Evolutionary conservation across 2,113 vertebrate genomes (phyloP).

Genomic region (Erythrolamprus reginae): DNA sequence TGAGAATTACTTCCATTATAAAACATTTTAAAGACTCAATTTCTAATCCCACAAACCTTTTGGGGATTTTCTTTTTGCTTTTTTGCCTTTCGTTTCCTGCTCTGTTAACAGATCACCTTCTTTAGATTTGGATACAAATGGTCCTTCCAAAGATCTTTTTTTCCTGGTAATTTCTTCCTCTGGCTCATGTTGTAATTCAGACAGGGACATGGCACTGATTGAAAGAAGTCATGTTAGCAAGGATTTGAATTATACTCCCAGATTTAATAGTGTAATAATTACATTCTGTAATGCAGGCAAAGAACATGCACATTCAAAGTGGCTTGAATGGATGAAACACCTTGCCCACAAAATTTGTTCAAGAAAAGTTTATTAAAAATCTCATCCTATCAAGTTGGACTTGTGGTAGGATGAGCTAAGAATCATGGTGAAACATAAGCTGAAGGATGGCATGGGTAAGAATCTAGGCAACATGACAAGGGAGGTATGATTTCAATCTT

Average conservation of each 20-base stretch:
- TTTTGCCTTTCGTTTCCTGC: slow-evolving; percentile 71
- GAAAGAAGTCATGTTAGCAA: slow-evolving; percentile 36
- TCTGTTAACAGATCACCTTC: slow-evolving; percentile 26
- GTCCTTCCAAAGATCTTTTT: slow-evolving; percentile 37
- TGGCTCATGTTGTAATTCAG: slow-evolving; percentile 49
- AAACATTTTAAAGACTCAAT: neutral
- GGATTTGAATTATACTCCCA: neutral
- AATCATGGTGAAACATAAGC: neutral
- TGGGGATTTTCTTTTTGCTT: slow-evolving; percentile 79
- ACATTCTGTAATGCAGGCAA: neutral
- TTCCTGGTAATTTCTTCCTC: slow-evolving; percentile 41
- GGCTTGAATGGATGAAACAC: neutral
- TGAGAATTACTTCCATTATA: neutral
- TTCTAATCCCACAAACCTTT: slow-evolving; percentile 62
- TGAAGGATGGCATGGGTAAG: neutral
- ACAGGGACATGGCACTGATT: slow-evolving; percentile 61
- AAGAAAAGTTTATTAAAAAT: neutral
- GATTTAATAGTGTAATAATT: neutral
- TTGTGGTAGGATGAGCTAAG: neutral
- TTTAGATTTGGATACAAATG: slow-evolving; percentile 14
- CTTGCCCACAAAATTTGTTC: too few species aligned
- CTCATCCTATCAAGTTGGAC: neutral
- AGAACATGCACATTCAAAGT: neutral
- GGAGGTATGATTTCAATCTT: neutral
- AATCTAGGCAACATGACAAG: neutral